phyloP scores from a whole-genome alignment of 2,797 vertebrate genomes.

The Mus minutoides region DNA sequence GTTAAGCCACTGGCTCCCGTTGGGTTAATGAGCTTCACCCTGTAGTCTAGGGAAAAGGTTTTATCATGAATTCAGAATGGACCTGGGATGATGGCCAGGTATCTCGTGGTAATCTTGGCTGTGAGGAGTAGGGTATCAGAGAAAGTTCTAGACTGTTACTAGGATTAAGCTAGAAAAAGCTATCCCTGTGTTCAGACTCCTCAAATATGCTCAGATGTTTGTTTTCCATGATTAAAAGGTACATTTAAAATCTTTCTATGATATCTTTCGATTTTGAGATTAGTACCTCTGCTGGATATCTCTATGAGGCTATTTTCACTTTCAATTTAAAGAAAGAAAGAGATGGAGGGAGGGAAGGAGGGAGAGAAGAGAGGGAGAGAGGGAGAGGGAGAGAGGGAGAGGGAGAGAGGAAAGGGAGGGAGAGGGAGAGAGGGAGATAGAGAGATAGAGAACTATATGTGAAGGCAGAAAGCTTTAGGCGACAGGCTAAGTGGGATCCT shows the following conservation, averaged over 20 bases:
- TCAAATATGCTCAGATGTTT: neutral
- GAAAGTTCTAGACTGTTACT: accelerated
- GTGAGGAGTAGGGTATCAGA: no score
- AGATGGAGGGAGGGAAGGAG: neutral
- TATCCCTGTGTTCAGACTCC: neutral
- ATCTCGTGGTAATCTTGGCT: neutral
- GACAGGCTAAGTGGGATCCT: neutral
- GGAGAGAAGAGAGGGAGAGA: no score
- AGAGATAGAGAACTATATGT: neutral
- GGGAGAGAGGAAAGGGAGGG: neutral
- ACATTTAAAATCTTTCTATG: neutral
- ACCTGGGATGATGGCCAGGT: neutral
- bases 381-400: neutral
- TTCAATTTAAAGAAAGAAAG: neutral
- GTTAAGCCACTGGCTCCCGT: accelerated
- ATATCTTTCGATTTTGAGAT: neutral
- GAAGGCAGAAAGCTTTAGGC: neutral
- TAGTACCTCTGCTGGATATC: neutral
- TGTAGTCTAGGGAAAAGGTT: accelerated
- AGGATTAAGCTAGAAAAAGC: neutral
- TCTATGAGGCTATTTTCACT: neutral
- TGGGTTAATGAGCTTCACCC: accelerated
- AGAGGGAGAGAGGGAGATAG: no score
- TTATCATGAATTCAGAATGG: neutral
- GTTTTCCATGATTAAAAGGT: neutral